Evolutionary conservation across 92 coral and sea anemone species (phyloP), one percentile per base, ranked within the genome.

Genomic region (Pocillopora grandis): DNA sequence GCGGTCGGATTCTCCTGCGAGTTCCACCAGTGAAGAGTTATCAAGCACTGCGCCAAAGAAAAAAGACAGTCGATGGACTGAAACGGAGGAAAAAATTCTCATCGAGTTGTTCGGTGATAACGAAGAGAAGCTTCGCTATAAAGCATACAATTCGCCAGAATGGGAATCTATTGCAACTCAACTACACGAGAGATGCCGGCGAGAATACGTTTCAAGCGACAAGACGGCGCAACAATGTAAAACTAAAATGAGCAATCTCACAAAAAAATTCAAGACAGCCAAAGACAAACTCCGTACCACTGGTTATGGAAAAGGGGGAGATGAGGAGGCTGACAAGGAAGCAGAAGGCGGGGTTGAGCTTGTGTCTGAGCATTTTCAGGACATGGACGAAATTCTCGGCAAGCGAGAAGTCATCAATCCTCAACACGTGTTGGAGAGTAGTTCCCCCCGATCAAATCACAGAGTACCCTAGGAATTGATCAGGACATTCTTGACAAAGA

Each of bases 131-230:
- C 89, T 78, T 73, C 80, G 67, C 23, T 72, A 86, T 61, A 79
- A 86, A 61, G 80, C 80, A 61, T 72, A 48, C n/a, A 86, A 79
- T 56, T 86, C 85, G 2, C 85, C 89, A 76, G 89, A 86, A 86
- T 86, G 89, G 85, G 70, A 86, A 86, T 79, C 85, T 36, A 86
- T 49, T 58, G 89, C 85, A 56, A 78, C n/a, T 55, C 76, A 55
- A 63, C 83, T 86, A 70, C 76, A 86, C 55, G 80, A 79, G 80
- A 86, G 56, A 33, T 86, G 89, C 67, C 62, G 61, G 75, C 85
- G 80, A 58, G 76, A 86, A 64, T 75, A 86, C 68, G 85, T 86
- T 72, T 21, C 88, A 62, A 67, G 84, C 88, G 78, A 77, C 79
- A 77, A 78, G 62, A 85, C 65, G 11, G 84, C 79, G 20, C 88